Evolutionary conservation across 1,140 invertebrate genomes (phyloP).

Genomic region (Drosophila tristis): DNA sequence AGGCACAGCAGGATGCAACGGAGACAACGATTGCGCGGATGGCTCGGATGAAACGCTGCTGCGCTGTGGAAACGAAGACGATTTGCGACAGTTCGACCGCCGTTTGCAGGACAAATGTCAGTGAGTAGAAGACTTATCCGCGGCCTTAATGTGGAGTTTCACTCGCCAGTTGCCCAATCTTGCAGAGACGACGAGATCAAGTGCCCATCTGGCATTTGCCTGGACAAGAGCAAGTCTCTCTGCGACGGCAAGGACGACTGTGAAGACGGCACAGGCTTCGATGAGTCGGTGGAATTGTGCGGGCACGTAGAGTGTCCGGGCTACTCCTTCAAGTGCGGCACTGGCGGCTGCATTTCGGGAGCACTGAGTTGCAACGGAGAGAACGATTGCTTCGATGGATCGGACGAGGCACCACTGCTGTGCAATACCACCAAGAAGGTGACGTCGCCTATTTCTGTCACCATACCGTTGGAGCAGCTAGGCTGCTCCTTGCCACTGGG

Average conservation of each 20-base stretch:
- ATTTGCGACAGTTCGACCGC: constrained; percentile 31
- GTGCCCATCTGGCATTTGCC: constrained; percentile 70
- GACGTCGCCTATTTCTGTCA: neutral
- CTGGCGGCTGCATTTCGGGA: constrained; percentile 87
- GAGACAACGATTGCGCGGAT: constrained; percentile 87
- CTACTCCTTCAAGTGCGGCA: constrained; percentile 86
- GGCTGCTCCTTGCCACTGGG: constrained; percentile 51
- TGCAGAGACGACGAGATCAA: constrained; percentile 58
- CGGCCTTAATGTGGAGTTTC: neutral
- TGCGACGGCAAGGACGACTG: constrained; percentile 87
- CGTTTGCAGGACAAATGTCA: constrained; percentile 43
- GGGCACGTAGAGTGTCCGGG: constrained; percentile 81
- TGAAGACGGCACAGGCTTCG: constrained; percentile 85
- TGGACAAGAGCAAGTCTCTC: constrained; percentile 56
- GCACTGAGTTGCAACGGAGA: constrained; percentile 86
- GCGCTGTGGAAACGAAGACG: constrained; percentile 50
- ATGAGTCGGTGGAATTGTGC: constrained; percentile 86
- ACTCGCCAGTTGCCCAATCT: neutral
- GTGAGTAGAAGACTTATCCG: constrained; percentile 38
- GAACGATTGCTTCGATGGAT: constrained; percentile 88
- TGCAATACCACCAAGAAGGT: constrained; percentile 84
- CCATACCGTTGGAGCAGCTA: constrained; percentile 4
- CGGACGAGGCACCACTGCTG: constrained; percentile 85
- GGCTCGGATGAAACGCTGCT: constrained; percentile 88
- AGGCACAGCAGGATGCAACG: constrained; percentile 86